These are phyloP conservation scores for Corapipo altera DNA, from an alignment of 2,113 vertebrate genomes.

Conservation along the genomic window DNA sequence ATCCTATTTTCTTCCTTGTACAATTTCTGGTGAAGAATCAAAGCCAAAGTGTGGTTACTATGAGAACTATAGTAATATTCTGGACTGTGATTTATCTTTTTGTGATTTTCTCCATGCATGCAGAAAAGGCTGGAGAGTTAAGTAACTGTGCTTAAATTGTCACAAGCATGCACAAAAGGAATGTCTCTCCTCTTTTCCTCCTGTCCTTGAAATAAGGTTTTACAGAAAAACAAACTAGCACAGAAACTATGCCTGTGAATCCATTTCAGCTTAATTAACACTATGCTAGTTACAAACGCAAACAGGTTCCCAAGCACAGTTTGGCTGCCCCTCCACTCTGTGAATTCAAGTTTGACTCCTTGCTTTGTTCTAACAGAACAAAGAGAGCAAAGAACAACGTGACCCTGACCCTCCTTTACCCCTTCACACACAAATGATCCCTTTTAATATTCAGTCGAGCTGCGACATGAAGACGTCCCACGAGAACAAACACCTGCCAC, in stretches of 20 bases:
- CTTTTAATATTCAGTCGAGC: conserved; percentile 11
- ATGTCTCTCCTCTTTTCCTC: neutral
- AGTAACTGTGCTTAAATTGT: neutral
- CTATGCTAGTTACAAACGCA: conserved; percentile 18
- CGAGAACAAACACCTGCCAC: conserved; percentile 42
- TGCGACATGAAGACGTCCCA: neutral
- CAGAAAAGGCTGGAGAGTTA: neutral
- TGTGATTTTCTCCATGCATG: neutral
- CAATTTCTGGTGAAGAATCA: neutral
- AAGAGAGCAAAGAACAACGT: conserved; percentile 41
- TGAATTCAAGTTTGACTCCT: conserved; percentile 35
- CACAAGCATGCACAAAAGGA: neutral
- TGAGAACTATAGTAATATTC: neutral
- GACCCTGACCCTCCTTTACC: conserved; percentile 34
- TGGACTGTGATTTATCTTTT: neutral
- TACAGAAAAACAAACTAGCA: neutral
- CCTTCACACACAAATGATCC: conserved; percentile 19
- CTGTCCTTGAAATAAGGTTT: neutral
- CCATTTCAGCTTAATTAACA: conserved; percentile 33
- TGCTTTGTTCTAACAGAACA: conserved; percentile 55
- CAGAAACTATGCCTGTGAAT: neutral
- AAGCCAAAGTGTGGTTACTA: neutral
- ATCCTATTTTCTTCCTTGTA: neutral
- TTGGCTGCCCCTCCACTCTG: neutral
- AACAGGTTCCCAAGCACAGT: conserved; percentile 38